Base-by-base conservation (phyloP, 2,113 vertebrate species). In the Poeciliopsis occidentalis region DNA sequence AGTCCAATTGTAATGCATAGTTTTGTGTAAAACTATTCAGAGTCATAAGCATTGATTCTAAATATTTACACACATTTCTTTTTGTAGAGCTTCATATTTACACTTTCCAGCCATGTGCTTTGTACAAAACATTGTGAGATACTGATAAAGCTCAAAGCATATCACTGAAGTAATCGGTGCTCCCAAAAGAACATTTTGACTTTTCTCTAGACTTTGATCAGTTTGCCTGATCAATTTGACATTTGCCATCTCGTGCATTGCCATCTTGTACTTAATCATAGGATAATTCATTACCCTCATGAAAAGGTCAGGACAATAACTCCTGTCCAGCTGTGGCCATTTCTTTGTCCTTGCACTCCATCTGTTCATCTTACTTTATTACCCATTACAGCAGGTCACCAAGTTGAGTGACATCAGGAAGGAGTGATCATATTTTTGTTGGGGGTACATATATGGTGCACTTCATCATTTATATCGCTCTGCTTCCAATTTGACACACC, bases 231-330 rank as follows among this genome's bases (percentile, higher is more conserved):
- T 75, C 8, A 64, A 60, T 60, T n/a, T 54, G 77, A 80, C 67
- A 85, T 88, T 90, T 75, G 69, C 51, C 13, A 22, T n/a, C 68
- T 76, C 79, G 69, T 66, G 78, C 44, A 41, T 79, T 34, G 12
- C 32, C 5, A 12, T 4, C 27, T 39, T 54, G 19, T 29, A 51
- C 29, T 27, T 22, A 37, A 37, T 32, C 12, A 24, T 57, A 7
- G 39, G 44, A n/a, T n/a, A 19, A n/a, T 57, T 2, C 51, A 17
- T 57, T 57, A 60, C 11, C 24, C 29, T 0, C 67, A 60, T 75
- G 80, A 82, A 81, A 85, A 86, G 81, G 87, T 88, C 79, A 69
- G 63, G 63, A 78, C 69, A 79, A 81, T 83, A 73, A 80, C 64
- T 77, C 66, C 75, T 75, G 76, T 13, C 80, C 65, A 83, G 65